Evolutionary conservation across 2,888 invertebrate species (phyloP).

Genomic region (Bruchidius siliquastri): DNA sequence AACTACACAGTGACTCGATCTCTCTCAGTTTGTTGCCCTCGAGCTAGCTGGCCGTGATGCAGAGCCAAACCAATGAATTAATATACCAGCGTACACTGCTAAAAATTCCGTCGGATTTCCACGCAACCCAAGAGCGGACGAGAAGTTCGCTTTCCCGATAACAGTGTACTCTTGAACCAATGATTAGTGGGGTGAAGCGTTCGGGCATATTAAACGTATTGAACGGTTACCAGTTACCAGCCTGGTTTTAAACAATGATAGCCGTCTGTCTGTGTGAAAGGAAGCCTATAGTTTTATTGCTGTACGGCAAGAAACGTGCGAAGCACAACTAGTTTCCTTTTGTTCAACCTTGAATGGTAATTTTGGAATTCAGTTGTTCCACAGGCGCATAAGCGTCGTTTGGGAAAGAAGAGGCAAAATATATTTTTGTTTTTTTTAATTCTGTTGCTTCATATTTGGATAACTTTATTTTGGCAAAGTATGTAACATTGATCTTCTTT

Average conservation of each 20-base stretch:
- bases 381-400: not conserved
- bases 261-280: not conserved
- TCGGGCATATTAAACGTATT: conserved; percentile 26
- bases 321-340: not conserved
- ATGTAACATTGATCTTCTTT: too few species aligned
- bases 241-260: not conserved
- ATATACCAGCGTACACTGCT: conserved; percentile 33
- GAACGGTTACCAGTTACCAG: conserved; percentile 19
- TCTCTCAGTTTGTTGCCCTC: conserved; percentile 26
- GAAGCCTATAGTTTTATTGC: not conserved
- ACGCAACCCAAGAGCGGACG: not conserved
- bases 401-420: too few species aligned
- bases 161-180: conserved; percentile 32
- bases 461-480: too few species aligned
- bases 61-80: conserved; percentile 38
- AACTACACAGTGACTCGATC: not conserved
- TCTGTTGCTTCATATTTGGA: too few species aligned
- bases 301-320: not conserved
- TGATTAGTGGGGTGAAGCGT: conserved; percentile 35
- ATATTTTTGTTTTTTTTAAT: too few species aligned
- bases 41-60: conserved; percentile 35
- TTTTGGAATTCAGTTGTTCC: not conserved
- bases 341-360: not conserved
- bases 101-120: conserved; percentile 15
- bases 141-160: conserved; percentile 15